Evolutionary conservation across 2,113 vertebrate species (phyloP).

Genomic region (Phyllostomus hastatus): DNA sequence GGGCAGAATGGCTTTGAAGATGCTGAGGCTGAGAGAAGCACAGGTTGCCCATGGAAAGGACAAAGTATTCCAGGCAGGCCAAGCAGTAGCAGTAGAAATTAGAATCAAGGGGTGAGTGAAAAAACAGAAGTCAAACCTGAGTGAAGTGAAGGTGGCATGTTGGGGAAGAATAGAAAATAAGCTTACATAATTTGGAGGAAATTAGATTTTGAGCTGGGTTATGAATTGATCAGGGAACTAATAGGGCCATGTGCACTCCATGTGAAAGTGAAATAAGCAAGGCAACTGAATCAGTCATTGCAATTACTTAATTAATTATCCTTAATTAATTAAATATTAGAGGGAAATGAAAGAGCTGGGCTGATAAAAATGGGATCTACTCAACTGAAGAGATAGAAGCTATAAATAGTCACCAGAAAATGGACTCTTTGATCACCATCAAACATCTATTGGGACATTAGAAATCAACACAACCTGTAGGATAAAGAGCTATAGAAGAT

Average conservation of each 20-base stretch:
- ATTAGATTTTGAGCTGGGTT: background rate
- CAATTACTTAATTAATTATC: background rate
- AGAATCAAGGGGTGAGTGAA: background rate
- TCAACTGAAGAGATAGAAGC: background rate
- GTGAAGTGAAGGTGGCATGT: background rate
- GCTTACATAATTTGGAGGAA: background rate
- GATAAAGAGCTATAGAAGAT: background rate
- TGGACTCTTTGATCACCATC: background rate
- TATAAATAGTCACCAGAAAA: background rate
- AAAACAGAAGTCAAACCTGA: background rate
- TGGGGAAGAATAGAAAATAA: background rate
- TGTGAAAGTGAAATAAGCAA: background rate
- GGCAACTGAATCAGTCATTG: background rate
- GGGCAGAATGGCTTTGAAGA: background rate
- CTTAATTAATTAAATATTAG: background rate
- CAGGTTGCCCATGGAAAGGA: background rate
- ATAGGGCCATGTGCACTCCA: background rate
- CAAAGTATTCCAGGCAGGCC: too few relatives aligned
- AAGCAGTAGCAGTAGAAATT: background rate
- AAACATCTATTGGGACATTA: background rate
- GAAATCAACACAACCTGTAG: background rate
- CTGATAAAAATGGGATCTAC: background rate
- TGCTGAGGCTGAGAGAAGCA: fast-evolving
- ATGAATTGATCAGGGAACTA: background rate
- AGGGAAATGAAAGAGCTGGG: background rate